Evolutionary conservation across 2,113 vertebrate genomes (phyloP), one percentile per base, ranked within the genome.

Genomic region (Sebastes fasciatus): DNA sequence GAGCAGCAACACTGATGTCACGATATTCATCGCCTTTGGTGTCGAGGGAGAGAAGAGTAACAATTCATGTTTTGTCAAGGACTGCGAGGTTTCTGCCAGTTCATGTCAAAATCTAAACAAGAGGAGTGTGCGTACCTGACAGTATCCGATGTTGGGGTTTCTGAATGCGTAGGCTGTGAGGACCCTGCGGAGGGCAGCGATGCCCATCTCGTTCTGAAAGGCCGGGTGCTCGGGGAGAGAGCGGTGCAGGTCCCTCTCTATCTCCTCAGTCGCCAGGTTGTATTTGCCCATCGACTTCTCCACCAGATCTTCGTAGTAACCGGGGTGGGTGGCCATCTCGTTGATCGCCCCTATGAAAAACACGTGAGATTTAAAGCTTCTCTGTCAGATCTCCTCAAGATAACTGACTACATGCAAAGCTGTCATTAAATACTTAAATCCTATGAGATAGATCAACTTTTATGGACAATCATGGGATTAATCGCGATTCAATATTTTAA

Each of bases 181-280:
- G 57, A 99, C 98, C 82, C 98, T 95, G 79, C 98, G 95, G 60
- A 99, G 94, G 26, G 98, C 98, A 0, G 98, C 98, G 54, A 99
- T 99, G 66, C 98, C 98, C 95, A 99, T 99, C 93, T 99, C 98
- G 0, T 99, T 99, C 94, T 99, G 98, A 89, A 99, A 99, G 0
- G 98, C 98, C 0, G 98, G 98, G 76, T 99, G 98, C 11, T 99
- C 98, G 0, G 98, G 98, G 12, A 99, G 97, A 1, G 98, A 99
- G 86, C 98, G 98, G 88, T 99, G 98, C 54, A 99, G 93, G 90
- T 99, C 98, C 23, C 98, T 91, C 94, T 99, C 98, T 3, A 99
- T 99, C 95, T 99, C 98, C 89, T 99, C 98, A 0, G 98, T 99
- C 34, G 98, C 98, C 48, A 99, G 96, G 79, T 98, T 99, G 63